These are phyloP conservation scores for Clarias gariepinus DNA, from an alignment of 2,113 vertebrate species.

Conservation along the genomic window DNA sequence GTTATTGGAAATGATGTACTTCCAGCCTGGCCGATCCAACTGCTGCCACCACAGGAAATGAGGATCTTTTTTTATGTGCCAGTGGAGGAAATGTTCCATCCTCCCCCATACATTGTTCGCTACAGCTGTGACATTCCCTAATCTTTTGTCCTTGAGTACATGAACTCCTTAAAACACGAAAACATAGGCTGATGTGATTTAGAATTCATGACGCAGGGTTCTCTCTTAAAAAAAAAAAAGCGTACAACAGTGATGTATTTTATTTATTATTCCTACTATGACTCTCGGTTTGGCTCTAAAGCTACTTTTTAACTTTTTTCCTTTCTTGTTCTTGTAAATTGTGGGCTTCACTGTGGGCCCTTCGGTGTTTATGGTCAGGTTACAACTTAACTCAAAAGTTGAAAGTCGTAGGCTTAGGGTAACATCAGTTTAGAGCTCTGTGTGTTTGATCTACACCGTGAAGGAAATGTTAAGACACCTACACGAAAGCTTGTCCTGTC, in stretches of 20 bases:
- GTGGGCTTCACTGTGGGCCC: not conserved
- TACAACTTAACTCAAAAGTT: not conserved
- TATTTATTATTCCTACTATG: not conserved
- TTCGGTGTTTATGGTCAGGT: not conserved
- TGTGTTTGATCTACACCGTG: not conserved
- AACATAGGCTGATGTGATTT: not conserved
- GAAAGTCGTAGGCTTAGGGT: not conserved
- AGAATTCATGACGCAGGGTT: not conserved
- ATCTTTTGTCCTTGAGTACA: constrained; percentile 19
- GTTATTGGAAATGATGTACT: constrained; percentile 44
- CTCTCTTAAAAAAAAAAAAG: not conserved
- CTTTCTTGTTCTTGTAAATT: not conserved
- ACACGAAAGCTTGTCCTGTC: not conserved
- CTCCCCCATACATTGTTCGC: not conserved
- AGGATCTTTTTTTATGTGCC: not conserved
- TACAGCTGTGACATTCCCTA: constrained; percentile 4
- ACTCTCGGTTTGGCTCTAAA: not conserved
- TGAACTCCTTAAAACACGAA: not conserved
- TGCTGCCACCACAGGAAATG: constrained; percentile 32
- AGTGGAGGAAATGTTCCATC: constrained; percentile 26
- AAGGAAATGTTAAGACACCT: not conserved
- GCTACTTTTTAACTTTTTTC: not conserved
- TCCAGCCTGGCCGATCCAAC: constrained; percentile 7
- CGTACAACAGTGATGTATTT: not conserved
- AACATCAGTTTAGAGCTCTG: not conserved